These are phyloP conservation scores for Corythoichthys haematopterus DNA, from an alignment of 2,113 vertebrate genomes.

Conservation along the genomic window DNA sequence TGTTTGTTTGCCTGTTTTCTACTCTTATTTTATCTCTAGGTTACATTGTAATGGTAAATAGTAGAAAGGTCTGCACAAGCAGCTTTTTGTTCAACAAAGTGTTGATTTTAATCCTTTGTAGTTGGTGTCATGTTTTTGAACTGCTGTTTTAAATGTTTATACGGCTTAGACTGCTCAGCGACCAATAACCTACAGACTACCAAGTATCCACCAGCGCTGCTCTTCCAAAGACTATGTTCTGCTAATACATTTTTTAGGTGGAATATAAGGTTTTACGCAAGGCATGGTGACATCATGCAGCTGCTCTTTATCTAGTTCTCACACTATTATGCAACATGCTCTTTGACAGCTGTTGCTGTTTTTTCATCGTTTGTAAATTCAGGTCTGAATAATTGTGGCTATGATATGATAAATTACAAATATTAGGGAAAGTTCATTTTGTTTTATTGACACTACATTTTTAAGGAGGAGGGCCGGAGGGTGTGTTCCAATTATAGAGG, in stretches of 20 bases:
- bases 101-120: too few species aligned
- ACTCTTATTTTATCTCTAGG: conserved; percentile 1
- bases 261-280: background rate
- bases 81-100: too few species aligned
- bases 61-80: background rate
- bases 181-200: too few species aligned
- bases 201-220: conserved; percentile 4
- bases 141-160: too few species aligned
- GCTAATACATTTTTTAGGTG: background rate
- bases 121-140: too few species aligned
- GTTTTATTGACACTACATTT: background rate
- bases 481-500: too few species aligned
- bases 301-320: conserved; percentile 1
- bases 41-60: conserved; percentile 21
- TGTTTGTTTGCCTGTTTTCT: conserved; percentile 7
- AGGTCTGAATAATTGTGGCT: background rate
- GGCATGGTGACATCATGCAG: background rate
- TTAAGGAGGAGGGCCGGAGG: background rate
- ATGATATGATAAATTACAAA: background rate
- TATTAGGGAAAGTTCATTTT: background rate
- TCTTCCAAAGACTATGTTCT: conserved; percentile 36
- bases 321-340: conserved; percentile 29
- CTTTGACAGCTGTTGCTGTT: conserved; percentile 17
- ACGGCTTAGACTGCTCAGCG: too few species aligned
- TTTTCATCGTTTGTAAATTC: background rate